Evolutionary conservation across 2,888 invertebrate species (phyloP).

Genomic region (Thecocarcelia acutangulata): DNA sequence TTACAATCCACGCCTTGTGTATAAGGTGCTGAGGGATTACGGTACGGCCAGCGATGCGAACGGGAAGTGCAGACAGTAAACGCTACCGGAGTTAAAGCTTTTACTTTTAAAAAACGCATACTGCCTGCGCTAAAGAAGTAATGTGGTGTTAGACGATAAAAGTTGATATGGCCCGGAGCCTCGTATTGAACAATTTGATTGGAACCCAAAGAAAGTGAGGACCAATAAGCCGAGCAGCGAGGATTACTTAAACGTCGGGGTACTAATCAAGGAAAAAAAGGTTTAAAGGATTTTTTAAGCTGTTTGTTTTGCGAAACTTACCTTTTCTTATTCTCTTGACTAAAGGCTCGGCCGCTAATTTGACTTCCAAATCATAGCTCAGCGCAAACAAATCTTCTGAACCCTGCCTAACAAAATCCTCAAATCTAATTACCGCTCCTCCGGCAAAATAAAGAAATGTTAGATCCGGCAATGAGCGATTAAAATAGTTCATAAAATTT

Average conservation of each 20-base stretch:
- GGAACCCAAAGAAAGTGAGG: conserved; percentile 80
- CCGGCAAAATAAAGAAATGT: conserved; percentile 84
- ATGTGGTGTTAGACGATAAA: conserved; percentile 87
- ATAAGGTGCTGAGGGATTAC: conserved; percentile 76
- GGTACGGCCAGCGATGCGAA: conserved; percentile 82
- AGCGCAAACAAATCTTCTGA: conserved; percentile 82
- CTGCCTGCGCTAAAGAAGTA: conserved; percentile 85
- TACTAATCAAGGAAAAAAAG: conserved; percentile 76
- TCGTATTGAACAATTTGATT: conserved; percentile 84
- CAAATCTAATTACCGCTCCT: conserved; percentile 84
- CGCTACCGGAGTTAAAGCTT: conserved; percentile 82
- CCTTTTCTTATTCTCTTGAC: conserved; percentile 84
- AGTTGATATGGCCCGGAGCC: conserved; percentile 85
- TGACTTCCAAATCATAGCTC: conserved; percentile 76
- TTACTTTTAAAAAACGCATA: conserved; percentile 82
- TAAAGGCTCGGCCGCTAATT: conserved; percentile 80
- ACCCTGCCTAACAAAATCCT: conserved; percentile 84
- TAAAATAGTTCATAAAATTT: conserved; percentile 83
- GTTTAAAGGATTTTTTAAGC: not conserved
- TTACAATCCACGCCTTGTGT: conserved; percentile 82
- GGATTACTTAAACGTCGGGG: conserved; percentile 85
- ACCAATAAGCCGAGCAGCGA: conserved; percentile 83
- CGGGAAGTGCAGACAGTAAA: conserved; percentile 87
- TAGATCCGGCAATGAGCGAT: conserved; percentile 86
- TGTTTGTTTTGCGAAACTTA: conserved; percentile 77